Evolutionary conservation across 2,797 vertebrate genomes (phyloP).

Genomic region (Pitangus sulphuratus): DNA sequence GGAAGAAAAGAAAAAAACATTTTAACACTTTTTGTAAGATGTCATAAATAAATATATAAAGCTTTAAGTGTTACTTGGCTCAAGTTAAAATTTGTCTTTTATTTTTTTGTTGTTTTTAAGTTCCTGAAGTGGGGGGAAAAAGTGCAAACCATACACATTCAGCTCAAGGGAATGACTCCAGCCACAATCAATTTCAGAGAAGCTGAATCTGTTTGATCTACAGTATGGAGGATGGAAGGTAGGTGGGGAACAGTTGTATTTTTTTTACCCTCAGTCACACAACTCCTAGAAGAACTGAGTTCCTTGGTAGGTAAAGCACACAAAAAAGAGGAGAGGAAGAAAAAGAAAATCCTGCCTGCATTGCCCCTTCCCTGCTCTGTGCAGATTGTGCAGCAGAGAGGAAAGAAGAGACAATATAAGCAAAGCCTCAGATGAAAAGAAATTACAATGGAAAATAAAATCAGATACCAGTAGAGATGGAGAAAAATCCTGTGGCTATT

Average conservation of each 20-base stretch:
- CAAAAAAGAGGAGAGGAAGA: not conserved
- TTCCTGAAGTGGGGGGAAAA: constrained; percentile 14
- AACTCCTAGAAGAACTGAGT: not conserved
- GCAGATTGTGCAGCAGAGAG: not conserved
- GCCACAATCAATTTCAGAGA: not conserved
- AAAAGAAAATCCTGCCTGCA: not conserved
- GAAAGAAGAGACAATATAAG: not conserved
- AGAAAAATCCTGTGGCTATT: not conserved
- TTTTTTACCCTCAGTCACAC: constrained; percentile 2
- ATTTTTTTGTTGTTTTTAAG: not conserved
- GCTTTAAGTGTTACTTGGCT: constrained; percentile 73
- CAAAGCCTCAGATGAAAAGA: not conserved
- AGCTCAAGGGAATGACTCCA: constrained; percentile 12
- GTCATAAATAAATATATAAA: constrained; percentile 83
- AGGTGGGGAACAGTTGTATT: not conserved
- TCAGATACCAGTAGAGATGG: not conserved
- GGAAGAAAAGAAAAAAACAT: constrained; percentile 51
- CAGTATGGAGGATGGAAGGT: not conserved
- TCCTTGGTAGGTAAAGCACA: not conserved
- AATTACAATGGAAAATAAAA: not conserved
- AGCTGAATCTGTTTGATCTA: constrained; percentile 17
- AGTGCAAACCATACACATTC: constrained; percentile 60
- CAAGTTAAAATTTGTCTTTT: constrained; percentile 68
- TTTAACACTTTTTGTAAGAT: constrained; percentile 67
- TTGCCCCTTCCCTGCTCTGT: not conserved